Base-by-base conservation (phyloP, 1,140 invertebrate species). In the Eriosoma lanigerum region DNA sequence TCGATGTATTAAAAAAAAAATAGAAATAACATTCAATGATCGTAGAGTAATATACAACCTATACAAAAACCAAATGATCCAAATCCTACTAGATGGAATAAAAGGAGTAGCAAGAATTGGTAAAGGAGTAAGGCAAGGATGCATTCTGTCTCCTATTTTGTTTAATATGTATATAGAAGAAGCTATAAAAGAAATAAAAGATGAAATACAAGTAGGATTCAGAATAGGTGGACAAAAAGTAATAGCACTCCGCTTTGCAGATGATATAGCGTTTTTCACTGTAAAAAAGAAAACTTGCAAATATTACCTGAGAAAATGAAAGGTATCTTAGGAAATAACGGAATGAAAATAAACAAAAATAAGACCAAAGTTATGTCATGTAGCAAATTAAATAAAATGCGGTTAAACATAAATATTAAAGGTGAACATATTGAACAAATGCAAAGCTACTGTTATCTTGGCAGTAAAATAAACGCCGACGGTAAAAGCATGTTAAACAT, bases 151-250 rank as follows among this genome's bases (percentile, higher is more conserved):
- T 3, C 50, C 50, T 29, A 46, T 68, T 29, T 52, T 81, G 21
- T 81, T 81, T 58, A 81, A 81, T 60, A 50, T 81, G 21, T 81
- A 58, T 81, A 81, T 72, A 32, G 66, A 72, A 58, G 73, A 82
- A 54, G 73, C 32, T 29, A 80, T 62, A 44, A 66, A 44, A 80
- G 29, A 70, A 58, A 44, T 68, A 82, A 66, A 52, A 52, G 73
- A 68, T n/a, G 64, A 38, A 68, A 68, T 38, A 44, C 38, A 68
- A 68, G 54, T 29, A 54, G 73, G 60, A 70, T 50, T 81, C 21
- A 68, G 48, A 81, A 32, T 81, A 56, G 64, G 68, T 13, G 66
- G 54, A 54, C 15, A 81, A 73, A 78, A 50, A 17, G 54, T 82
- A 54, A 64, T 68, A 44, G 60, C 44, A n/a, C 52, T 78, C 17